Conservation (phyloP, 2,888 invertebrate species). For the Thecophora atra region DNA sequence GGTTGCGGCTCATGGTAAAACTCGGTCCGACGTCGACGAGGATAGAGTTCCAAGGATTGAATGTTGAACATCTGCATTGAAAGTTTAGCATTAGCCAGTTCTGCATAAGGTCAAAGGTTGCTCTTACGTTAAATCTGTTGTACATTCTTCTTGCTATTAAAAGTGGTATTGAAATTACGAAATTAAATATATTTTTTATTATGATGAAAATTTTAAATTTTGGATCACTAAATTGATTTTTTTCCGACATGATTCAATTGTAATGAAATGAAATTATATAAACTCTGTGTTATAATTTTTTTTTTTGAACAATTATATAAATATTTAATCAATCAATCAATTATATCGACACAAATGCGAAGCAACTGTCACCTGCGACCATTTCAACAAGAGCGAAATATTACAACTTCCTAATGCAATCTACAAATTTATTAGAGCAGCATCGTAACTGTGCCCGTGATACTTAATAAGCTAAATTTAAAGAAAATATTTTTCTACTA, state of each 20-base stretch:
- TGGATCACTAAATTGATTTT: slow-evolving; percentile 38
- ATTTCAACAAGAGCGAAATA: too few relatives aligned
- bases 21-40: slow-evolving; percentile 52
- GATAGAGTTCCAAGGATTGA: slow-evolving; percentile 51
- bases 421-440: too few relatives aligned
- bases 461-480: too few relatives aligned
- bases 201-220: slow-evolving; percentile 38
- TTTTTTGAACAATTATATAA: too few relatives aligned
- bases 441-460: too few relatives aligned
- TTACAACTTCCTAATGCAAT: too few relatives aligned
- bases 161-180: slow-evolving; percentile 30
- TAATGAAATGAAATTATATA: too few relatives aligned
- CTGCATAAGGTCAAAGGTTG: background rate
- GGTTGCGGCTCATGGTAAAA: slow-evolving; percentile 49
- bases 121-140: slow-evolving; percentile 45
- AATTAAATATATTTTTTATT: slow-evolving; percentile 31
- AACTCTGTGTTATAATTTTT: too few relatives aligned
- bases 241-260: slow-evolving; percentile 40
- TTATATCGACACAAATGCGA: too few relatives aligned
- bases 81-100: background rate
- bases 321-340: too few relatives aligned
- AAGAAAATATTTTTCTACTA: too few relatives aligned
- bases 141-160: slow-evolving; percentile 42
- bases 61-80: slow-evolving; percentile 38
- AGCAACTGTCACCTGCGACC: too few relatives aligned